Conservation (phyloP, 2,113 vertebrate species). For the Elachura formosa region DNA sequence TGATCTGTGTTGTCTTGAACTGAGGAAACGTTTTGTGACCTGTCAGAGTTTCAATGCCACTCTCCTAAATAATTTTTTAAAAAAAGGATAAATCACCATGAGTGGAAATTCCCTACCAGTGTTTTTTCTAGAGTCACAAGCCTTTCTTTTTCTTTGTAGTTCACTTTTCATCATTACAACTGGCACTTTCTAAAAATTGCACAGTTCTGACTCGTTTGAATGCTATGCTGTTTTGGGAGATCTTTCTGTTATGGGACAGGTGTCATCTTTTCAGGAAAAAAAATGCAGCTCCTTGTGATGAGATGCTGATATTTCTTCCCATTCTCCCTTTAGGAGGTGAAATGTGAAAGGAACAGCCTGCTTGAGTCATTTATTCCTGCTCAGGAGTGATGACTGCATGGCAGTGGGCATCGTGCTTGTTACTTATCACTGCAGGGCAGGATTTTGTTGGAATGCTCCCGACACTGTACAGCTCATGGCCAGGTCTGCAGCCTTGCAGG, state of each 20-base stretch:
- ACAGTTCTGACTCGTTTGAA: neutral
- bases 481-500: neutral
- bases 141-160: neutral
- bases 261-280: neutral
- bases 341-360: neutral
- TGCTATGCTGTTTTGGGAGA: constrained; percentile 10
- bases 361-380: neutral
- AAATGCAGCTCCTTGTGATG: neutral
- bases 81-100: neutral
- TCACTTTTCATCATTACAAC: neutral
- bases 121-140: neutral
- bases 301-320: neutral
- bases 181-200: neutral
- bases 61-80: neutral
- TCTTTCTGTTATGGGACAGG: neutral
- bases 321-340: neutral
- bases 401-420: neutral
- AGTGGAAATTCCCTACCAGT: neutral
- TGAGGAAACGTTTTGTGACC: neutral
- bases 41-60: neutral
- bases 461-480: neutral
- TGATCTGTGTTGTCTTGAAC: neutral
- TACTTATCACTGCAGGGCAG: neutral
- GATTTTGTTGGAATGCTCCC: neutral
- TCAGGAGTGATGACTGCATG: neutral